Evolutionary conservation across 2,888 invertebrate species (phyloP), one percentile per base, ranked within the genome.

Genomic region (Eupithecia pulchellata): DNA sequence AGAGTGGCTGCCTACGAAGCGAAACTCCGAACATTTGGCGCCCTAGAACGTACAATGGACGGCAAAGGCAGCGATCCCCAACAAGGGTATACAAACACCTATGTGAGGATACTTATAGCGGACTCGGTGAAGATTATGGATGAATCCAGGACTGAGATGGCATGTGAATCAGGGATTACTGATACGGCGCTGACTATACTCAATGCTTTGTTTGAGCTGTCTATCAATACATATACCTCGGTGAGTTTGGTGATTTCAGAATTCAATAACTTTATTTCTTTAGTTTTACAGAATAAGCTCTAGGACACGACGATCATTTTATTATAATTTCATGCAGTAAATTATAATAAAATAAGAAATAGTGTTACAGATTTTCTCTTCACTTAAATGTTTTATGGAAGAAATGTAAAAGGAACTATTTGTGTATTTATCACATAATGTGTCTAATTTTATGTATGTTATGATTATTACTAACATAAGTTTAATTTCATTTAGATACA

Each of bases 121-220:
- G 96, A 97, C 76, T 93, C 96, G 4, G 95, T 95, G 2, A 88
- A 95, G 72, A 86, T 97, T 66, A 97, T 97, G 75, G 97, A 97
- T 47, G 93, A 92, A 52, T 82, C 90, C 4, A 76, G 93, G 1
- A 73, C 84, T 1, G 92, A 93, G 66, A 84, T 94, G 1, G 86
- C 87, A 2, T 91, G 91, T 61, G 93, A 93, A 29, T 90, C 92
- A 0, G 92, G 92, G 0, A 90, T 92, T 4, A 89, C 91, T 0
- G 89, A 89, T 0, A 85, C 91, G 0, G 89, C 89, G 1, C 73
- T 91, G 17, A 77, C 89, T 0, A 89, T 88, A 0, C 76, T 92
- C 2, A 77, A 81, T 3, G 89, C 89, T 0, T 72, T 93, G 58
- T 79, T 89, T 39, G 89, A 93, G 4, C 81, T 94, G 9, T 86